Percentiles rank a stretch among this genome's conserved stretches.
Conservation (phyloP, 2,113 vertebrate species). For the Ranitomeya imitator region DNA sequence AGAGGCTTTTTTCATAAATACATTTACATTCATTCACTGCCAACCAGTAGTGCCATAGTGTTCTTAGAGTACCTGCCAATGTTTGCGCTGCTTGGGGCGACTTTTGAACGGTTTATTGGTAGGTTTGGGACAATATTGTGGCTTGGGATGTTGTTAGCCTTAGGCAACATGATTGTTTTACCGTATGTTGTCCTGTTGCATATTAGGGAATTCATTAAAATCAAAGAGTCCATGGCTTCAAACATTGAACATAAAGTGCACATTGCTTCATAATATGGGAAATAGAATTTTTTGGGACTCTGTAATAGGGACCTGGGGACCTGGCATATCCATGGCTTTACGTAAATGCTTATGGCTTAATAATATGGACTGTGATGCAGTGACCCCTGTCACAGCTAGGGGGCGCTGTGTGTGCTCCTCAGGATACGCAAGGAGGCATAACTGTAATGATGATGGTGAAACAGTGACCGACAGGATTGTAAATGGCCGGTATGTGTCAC, state of each 20-base stretch:
- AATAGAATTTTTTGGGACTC: too few species aligned
- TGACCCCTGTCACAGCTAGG: too few species aligned
- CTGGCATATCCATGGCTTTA: too few species aligned
- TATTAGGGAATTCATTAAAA: background rate
- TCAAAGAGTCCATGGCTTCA: background rate
- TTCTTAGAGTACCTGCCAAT: background rate
- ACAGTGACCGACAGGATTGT: too few species aligned
- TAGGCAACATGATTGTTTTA: background rate
- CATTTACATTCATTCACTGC: background rate
- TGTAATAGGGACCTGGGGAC: too few species aligned
- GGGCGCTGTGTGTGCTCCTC: too few species aligned
- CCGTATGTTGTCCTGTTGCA: background rate
- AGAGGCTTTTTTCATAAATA: background rate
- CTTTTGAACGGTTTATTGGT: background rate
- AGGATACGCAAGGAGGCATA: too few species aligned
- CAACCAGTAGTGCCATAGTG: background rate
- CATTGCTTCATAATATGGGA: background rate
- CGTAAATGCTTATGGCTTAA: too few species aligned
- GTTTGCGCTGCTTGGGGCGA: background rate
- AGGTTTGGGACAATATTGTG: background rate
- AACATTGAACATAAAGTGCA: background rate
- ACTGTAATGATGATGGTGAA: too few species aligned
- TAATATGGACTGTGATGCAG: too few species aligned
- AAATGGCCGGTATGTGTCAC: too few species aligned
- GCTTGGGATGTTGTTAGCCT: background rate